Evolutionary conservation across 2,797 vertebrate species (phyloP).

Genomic region (Agapornis canus): DNA sequence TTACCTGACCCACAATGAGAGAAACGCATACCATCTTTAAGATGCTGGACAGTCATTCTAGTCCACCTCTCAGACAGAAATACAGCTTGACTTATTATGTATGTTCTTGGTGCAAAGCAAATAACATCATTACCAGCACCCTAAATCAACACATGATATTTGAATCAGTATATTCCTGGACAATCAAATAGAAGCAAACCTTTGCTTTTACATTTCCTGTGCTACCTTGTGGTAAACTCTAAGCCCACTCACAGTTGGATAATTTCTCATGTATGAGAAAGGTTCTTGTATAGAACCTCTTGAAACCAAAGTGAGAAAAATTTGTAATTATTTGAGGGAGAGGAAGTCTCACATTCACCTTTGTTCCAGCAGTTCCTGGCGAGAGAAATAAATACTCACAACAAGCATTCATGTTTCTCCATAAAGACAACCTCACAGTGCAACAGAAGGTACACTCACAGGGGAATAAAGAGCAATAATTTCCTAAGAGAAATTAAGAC

Average conservation of each 20-base stretch:
- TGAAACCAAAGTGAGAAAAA: background rate
- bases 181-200: background rate
- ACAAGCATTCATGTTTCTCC: background rate
- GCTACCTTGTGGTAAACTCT: background rate
- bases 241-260: background rate
- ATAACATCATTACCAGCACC: background rate
- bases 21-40: background rate
- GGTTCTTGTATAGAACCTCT: background rate
- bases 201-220: background rate
- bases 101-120: background rate
- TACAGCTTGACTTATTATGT: background rate
- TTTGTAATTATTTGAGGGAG: background rate
- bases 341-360: slow-evolving; percentile 39
- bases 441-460: background rate
- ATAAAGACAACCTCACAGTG: background rate
- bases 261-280: background rate
- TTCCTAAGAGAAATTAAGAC: slow-evolving; percentile 46
- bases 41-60: background rate
- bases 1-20: background rate
- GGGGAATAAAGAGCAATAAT: background rate
- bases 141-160: background rate
- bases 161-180: background rate
- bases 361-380: slow-evolving; percentile 41
- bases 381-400: background rate
- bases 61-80: background rate